Conservation (phyloP, 2,113 vertebrate genomes). For the Dromaius novaehollandiae region DNA sequence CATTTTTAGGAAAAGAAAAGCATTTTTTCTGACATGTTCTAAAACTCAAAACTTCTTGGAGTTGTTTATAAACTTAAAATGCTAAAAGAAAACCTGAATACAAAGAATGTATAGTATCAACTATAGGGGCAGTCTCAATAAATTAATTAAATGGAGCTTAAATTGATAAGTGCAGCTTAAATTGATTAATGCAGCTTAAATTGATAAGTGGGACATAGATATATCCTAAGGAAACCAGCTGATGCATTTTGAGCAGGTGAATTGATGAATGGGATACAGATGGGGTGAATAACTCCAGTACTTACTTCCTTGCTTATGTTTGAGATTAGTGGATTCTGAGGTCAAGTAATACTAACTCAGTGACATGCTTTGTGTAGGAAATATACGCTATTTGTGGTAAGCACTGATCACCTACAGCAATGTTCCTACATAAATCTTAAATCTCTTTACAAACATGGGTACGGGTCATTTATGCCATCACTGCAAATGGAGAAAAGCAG, state of each 20-base stretch:
- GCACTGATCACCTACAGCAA: not conserved
- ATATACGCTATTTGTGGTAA: not conserved
- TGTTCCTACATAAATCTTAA: conserved; percentile 8
- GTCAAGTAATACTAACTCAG: not conserved
- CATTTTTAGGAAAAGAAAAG: not conserved
- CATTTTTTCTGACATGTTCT: not conserved
- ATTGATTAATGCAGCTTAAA: too few relatives aligned
- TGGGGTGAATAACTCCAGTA: not conserved
- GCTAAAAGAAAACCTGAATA: not conserved
- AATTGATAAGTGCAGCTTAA: not conserved
- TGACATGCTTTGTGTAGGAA: not conserved
- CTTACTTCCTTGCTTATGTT: conserved; percentile 3
- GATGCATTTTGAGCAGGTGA: not conserved
- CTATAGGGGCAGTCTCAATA: not conserved
- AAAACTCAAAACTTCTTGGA: not conserved
- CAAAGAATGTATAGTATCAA: not conserved
- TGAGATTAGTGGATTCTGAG: conserved; percentile 42
- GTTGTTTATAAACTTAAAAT: not conserved
- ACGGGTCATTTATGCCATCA: not conserved
- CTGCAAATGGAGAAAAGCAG: not conserved
- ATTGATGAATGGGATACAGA: not conserved
- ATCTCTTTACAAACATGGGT: not conserved
- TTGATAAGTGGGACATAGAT: not conserved
- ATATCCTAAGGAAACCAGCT: not conserved
- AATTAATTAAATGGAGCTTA: too few relatives aligned